A percentile compares a stretch with the other conserved stretches of the same genome.
Conservation (phyloP, 2,888 invertebrate genomes). For the Bruchidius siliquastri region DNA sequence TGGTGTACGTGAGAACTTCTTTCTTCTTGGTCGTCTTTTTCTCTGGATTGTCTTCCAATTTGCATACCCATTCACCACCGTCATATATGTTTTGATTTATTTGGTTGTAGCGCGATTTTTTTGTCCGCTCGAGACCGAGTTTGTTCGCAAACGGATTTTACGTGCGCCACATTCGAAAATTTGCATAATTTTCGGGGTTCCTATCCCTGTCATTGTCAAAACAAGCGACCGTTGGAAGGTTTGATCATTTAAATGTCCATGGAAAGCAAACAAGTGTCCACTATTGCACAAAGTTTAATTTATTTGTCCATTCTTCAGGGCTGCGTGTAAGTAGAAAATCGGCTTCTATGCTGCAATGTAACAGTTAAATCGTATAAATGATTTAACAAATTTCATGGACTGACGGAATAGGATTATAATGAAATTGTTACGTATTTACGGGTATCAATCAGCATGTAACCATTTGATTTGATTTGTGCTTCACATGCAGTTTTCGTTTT, state of each 20-base stretch:
- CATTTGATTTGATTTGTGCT: too few relatives aligned
- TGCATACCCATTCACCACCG: constrained; percentile 46
- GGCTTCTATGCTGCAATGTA: not conserved
- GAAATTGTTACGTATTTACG: too few relatives aligned
- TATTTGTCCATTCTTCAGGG: not conserved
- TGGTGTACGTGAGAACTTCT: constrained; percentile 42
- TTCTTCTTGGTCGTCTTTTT: constrained; percentile 31
- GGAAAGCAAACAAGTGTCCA: constrained; percentile 7
- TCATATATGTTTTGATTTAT: constrained; percentile 46
- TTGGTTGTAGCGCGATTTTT: constrained; percentile 23
- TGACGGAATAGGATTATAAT: too few relatives aligned
- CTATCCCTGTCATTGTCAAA: constrained; percentile 19
- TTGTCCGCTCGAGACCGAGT: constrained; percentile 7
- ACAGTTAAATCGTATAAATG: not conserved
- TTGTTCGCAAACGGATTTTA: constrained; percentile 20
- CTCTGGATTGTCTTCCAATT: constrained; percentile 39
- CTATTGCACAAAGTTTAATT: not conserved
- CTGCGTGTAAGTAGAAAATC: not conserved
- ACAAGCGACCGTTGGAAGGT: constrained; percentile 26
- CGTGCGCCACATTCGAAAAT: constrained; percentile 8
- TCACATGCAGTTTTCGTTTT: too few relatives aligned
- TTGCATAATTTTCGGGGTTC: constrained; percentile 22
- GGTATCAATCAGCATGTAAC: too few relatives aligned
- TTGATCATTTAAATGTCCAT: constrained; percentile 14
- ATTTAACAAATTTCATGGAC: too few relatives aligned